Base-by-base conservation (phyloP, 2,888 invertebrate genomes). In the Ophonus ardosiacus region DNA sequence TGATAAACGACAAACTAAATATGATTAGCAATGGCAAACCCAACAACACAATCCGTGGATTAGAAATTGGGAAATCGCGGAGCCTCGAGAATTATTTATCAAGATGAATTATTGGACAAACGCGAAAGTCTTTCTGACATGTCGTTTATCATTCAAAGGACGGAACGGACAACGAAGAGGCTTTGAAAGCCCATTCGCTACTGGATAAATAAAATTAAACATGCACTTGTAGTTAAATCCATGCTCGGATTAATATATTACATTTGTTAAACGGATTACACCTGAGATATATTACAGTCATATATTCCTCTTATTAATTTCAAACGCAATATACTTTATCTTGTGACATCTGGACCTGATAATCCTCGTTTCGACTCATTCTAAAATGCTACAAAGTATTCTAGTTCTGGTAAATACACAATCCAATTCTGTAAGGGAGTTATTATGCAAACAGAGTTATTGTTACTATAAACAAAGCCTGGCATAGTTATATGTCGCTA, bases 91-190 rank as follows among this genome's bases (percentile, higher is more conserved):
- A 82, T 82, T 82, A 82, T 82, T 82, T 74, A 82, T 68, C 71
- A 82, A 82, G 82, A 82, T 82, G 82, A 82, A 71, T 82, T 82
- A 82, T 82, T 71, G 82, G 82, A 82, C 74, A 59, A 17, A 82
- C 68, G 57, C 71, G 40, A 82, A 81, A 82, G 82, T 82, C 71
- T 82, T 31, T 74, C 56, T 82, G 82, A 82, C 82, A 74, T 59
- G 82, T 82, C 82, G 82, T 82, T 82, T 82, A 82, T 82, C 82
- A 82, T 74, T 81, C 51, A 74, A 51, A 40, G 81, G 38, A 63
- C 63, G 63, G 31, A 31, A 24, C 59, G 80, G 59, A 59, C 31
- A 31, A 43, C 76, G 71, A 6, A 56, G 78, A 21, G 6, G 56
- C 56, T 21, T 13, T 17, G 18, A 7, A 13, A 13, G 43, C 43